Evolutionary conservation across 2,113 vertebrate species (phyloP).

Genomic region (Damaliscus lunatus): DNA sequence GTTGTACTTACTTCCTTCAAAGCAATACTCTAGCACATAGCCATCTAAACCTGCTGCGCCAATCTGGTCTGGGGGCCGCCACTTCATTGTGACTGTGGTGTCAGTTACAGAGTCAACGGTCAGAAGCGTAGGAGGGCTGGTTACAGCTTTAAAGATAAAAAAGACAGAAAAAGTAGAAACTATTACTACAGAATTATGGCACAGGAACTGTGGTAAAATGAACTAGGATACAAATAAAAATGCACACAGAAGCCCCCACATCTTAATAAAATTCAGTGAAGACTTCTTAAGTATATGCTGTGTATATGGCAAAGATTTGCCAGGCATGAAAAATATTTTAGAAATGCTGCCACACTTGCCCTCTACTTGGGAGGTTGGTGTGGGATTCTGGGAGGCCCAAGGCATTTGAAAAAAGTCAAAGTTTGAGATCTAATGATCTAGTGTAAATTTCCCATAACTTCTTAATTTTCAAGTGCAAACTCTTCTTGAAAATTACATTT

Average conservation of each 20-base stretch:
- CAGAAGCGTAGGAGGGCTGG: slow-evolving; percentile 95
- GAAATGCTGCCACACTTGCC: not conserved
- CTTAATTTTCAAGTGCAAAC: not conserved
- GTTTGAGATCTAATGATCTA: not conserved
- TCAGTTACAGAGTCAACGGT: slow-evolving; percentile 94
- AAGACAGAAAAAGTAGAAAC: not conserved
- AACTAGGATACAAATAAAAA: not conserved
- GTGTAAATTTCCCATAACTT: not conserved
- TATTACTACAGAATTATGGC: not conserved
- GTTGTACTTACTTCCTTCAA: slow-evolving; percentile 94
- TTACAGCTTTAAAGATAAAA: slow-evolving; percentile 86
- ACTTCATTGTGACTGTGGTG: slow-evolving; percentile 92
- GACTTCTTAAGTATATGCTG: not conserved
- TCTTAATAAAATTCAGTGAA: not conserved
- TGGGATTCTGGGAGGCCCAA: not conserved
- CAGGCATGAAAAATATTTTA: not conserved
- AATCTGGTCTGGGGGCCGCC: slow-evolving; percentile 97
- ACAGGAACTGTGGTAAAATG: not conserved
- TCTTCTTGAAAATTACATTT: not conserved
- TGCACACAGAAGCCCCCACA: not conserved
- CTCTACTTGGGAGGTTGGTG: not conserved
- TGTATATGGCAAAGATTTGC: not conserved
- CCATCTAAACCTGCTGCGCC: slow-evolving; percentile 96
- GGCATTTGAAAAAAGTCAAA: not conserved
- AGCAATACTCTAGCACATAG: slow-evolving; percentile 95